Percentiles rank a stretch among this genome's conserved stretches.
Conservation (phyloP, 2,888 invertebrate species). For the Oligia fasciuncula region DNA sequence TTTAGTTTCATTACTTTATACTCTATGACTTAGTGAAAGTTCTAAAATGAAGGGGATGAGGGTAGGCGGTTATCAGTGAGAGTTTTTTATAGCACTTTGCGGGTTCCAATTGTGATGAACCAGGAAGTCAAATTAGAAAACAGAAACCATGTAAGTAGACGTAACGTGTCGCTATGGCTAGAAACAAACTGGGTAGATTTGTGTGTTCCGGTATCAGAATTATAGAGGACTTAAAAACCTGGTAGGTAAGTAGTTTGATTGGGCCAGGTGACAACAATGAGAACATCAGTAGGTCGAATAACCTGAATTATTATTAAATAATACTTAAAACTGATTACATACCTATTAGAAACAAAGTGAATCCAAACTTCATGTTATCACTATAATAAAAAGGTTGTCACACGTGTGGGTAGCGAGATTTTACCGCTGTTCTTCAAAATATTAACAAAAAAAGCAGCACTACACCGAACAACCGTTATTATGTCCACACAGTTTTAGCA, state of each 20-base stretch:
- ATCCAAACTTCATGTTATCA: conserved; percentile 64
- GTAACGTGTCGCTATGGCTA: not conserved
- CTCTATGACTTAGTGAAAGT: conserved; percentile 9
- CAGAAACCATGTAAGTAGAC: not conserved
- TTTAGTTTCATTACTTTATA: not conserved
- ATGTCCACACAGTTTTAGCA: conserved; percentile 46
- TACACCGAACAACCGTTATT: conserved; percentile 45
- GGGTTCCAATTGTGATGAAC: not conserved
- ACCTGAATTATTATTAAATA: not conserved
- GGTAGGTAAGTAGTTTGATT: not conserved
- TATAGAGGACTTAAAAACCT: not conserved
- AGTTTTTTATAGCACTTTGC: not conserved
- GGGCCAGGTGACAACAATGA: not conserved
- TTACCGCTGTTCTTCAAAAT: conserved; percentile 32
- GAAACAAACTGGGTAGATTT: not conserved
- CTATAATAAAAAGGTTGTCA: conserved; percentile 5
- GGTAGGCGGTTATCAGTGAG: not conserved
- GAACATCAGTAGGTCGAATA: not conserved
- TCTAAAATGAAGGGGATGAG: not conserved
- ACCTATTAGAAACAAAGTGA: conserved; percentile 66
- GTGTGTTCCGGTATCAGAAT: conserved; percentile 3
- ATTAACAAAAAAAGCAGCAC: conserved; percentile 31
- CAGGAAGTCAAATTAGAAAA: not conserved
- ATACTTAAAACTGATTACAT: conserved; percentile 38
- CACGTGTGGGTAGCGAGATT: conserved; percentile 33